Percentiles rank a stretch among this genome's conserved stretches.
These are phyloP conservation scores for Pinctada fucata DNA, from an alignment of 2,888 invertebrate genomes.

Conservation along the genomic window DNA sequence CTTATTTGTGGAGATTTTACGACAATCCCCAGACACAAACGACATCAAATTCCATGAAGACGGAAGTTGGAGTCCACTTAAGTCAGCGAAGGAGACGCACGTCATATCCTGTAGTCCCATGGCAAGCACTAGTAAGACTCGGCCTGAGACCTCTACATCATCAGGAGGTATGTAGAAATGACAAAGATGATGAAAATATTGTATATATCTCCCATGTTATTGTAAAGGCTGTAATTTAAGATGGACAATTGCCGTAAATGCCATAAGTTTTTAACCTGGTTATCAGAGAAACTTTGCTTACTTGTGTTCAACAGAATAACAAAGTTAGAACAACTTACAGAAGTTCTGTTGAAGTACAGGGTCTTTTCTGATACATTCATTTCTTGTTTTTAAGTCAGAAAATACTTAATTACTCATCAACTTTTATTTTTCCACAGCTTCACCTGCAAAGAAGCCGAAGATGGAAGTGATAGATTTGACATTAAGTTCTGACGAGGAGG, in stretches of 20 bases:
- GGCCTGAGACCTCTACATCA: constrained; percentile 10
- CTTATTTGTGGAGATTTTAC: constrained; percentile 76
- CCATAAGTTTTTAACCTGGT: too few relatives aligned
- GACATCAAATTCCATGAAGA: constrained; percentile 77
- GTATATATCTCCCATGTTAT: too few relatives aligned
- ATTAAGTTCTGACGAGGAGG: constrained; percentile 69
- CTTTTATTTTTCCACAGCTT: constrained; percentile 35
- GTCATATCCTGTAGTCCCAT: constrained; percentile 63
- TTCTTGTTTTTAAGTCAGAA: too few relatives aligned
- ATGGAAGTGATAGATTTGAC: constrained; percentile 72
- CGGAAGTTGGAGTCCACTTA: constrained; percentile 76
- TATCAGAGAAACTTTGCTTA: too few relatives aligned
- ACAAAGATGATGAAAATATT: too few relatives aligned
- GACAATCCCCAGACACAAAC: constrained; percentile 69
- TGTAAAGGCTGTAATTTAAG: too few relatives aligned
- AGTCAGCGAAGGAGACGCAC: constrained; percentile 61
- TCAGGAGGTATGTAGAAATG: neutral
- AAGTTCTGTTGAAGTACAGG: too few relatives aligned
- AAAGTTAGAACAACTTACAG: too few relatives aligned
- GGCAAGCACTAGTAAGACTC: constrained; percentile 32
- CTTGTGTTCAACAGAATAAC: too few relatives aligned
- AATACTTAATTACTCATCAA: too few relatives aligned
- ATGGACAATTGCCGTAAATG: too few relatives aligned
- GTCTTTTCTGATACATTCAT: too few relatives aligned
- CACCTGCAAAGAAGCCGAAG: constrained; percentile 57